Conservation (phyloP, 2,113 vertebrate species). For the Stigmatopora nigra region DNA sequence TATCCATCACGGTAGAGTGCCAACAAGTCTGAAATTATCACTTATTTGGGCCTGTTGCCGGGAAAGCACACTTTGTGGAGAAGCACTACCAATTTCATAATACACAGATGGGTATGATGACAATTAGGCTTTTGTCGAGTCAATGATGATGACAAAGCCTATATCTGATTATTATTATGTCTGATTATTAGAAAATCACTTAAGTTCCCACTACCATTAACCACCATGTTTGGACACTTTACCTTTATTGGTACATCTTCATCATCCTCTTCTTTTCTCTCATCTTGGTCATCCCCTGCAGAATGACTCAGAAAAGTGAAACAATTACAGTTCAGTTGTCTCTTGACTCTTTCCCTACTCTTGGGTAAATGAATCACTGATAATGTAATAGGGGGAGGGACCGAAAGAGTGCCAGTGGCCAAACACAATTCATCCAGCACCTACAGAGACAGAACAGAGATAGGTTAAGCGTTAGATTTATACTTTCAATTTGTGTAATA, state of each 20-base stretch:
- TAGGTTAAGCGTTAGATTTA: neutral
- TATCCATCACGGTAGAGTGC: no score
- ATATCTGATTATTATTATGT: no score
- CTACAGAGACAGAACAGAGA: constrained; percentile 55
- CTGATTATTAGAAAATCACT: no score
- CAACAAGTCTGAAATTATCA: no score
- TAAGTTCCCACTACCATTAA: no score
- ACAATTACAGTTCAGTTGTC: constrained; percentile 40
- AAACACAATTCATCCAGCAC: constrained; percentile 75
- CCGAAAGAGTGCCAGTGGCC: constrained; percentile 68
- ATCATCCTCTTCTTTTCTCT: constrained; percentile 62
- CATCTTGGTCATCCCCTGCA: constrained; percentile 19
- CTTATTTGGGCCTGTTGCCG: no score
- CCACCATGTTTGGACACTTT: neutral
- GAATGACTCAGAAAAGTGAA: constrained; percentile 69
- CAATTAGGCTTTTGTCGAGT: no score
- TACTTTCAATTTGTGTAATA: neutral
- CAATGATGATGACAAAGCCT: no score
- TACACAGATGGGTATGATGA: no score
- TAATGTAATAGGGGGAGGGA: constrained; percentile 67
- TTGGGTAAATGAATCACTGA: constrained; percentile 74
- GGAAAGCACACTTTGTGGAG: no score
- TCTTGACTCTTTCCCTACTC: constrained; percentile 35
- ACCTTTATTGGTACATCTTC: constrained; percentile 56
- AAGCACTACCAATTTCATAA: no score